These are phyloP conservation scores for Chelonus formosanus DNA, from an alignment of 2,888 invertebrate genomes.

Conservation along the genomic window DNA sequence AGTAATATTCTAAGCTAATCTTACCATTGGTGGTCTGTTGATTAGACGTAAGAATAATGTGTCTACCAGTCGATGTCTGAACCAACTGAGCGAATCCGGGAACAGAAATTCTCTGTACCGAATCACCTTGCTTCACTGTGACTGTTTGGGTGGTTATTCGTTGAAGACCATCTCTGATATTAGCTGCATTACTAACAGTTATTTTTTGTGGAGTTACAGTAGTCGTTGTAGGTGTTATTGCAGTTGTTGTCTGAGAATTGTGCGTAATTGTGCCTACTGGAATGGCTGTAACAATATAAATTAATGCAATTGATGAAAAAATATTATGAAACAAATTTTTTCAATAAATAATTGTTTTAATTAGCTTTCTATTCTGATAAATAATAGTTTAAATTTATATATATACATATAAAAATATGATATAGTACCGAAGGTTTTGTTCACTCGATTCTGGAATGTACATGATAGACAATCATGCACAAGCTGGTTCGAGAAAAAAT, in stretches of 20 bases:
- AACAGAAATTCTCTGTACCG: conserved; percentile 61
- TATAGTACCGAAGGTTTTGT: conserved; percentile 30
- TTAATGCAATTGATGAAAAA: conserved; percentile 9
- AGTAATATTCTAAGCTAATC: no score
- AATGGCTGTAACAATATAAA: conserved; percentile 59
- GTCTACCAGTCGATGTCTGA: conserved; percentile 76
- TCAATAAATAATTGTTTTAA: conserved; percentile 34
- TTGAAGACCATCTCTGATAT: conserved; percentile 57
- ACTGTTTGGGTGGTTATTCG: conserved; percentile 58
- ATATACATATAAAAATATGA: neutral
- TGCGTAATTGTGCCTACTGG: conserved; percentile 65
- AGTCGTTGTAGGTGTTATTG: conserved; percentile 50
- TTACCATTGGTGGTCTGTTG: conserved; percentile 60
- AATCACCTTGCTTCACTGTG: conserved; percentile 61
- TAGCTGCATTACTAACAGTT: conserved; percentile 54
- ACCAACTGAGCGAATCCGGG: conserved; percentile 73
- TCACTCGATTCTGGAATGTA: conserved; percentile 47
- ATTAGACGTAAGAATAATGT: conserved; percentile 72
- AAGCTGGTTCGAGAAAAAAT: conserved; percentile 56
- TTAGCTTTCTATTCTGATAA: conserved; percentile 7
- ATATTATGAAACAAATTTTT: conserved; percentile 12
- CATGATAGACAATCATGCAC: conserved; percentile 47
- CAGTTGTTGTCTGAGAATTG: conserved; percentile 53
- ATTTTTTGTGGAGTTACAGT: conserved; percentile 62
- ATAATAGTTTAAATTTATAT: neutral